Evolutionary conservation across 1,140 invertebrate genomes (phyloP).

Genomic region (Trichoplusia ni): DNA sequence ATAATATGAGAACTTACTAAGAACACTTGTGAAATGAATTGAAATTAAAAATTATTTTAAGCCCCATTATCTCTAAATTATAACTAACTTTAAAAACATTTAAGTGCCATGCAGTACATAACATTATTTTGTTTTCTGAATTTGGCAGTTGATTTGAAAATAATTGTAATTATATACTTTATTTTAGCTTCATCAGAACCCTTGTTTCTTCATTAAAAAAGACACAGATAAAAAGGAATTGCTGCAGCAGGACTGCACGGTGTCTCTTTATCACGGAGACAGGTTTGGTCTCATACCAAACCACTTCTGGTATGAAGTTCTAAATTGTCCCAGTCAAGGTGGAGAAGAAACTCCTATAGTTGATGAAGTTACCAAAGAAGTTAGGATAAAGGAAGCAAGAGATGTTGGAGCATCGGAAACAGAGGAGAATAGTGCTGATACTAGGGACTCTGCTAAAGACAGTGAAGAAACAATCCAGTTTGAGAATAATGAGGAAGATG

Average conservation of each 20-base stretch:
- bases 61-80: too few relatives aligned
- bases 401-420: too few relatives aligned
- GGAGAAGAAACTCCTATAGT: background rate
- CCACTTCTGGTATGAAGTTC: slow-evolving; percentile 60
- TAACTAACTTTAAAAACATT: too few relatives aligned
- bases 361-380: too few relatives aligned
- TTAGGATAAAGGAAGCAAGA: too few relatives aligned
- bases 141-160: background rate
- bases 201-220: slow-evolving; percentile 61
- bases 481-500: background rate
- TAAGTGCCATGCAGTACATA: too few relatives aligned
- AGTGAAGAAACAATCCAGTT: background rate
- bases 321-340: slow-evolving; percentile 30
- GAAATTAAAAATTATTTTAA: too few relatives aligned
- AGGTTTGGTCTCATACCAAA: slow-evolving; percentile 63
- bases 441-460: background rate
- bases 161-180: background rate
- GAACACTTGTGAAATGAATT: too few relatives aligned
- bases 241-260: slow-evolving; percentile 41
- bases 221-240: slow-evolving; percentile 45
- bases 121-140: background rate
- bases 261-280: slow-evolving; percentile 53
- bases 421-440: background rate
- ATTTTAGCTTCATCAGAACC: slow-evolving; percentile 68
- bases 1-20: too few relatives aligned